Base-by-base conservation (phyloP, 30 jellyfish, hydroid and myxozoan genomes). In the Aurelia aurita region DNA sequence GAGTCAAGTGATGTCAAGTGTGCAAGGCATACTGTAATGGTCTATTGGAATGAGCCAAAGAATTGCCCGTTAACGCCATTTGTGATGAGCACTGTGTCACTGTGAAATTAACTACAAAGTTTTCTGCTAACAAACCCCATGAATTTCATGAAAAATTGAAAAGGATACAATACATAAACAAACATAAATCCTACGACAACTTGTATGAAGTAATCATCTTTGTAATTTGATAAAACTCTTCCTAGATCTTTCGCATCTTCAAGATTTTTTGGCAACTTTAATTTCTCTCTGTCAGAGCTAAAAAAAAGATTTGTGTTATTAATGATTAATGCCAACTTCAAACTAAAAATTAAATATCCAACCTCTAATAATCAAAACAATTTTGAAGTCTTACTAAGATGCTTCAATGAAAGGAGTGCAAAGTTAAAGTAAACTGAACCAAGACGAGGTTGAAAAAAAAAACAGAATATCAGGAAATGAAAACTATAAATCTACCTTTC, bases 161-260 rank as follows among this genome's bases (percentile, higher is more conserved):
- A 82, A 82, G 92, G 95, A 85, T 85, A 85, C 95, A 91, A 91
- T 23, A 91, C 73, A 62, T 91, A 91, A 0, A 92, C 86, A 13
- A 86, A 73, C 65, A 83, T 76, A 54, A 76, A 91, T 11, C 97
- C 96, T 25, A 82, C 19, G 26, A 86, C 70, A 22, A 91, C 96
- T 39, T 91, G 90, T 34, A 61, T 11, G 64, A 58, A 91, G 65
- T 72, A 91, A 66, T 91, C 96, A 62, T 91, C 98, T 39, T 78
- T 91, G 60, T 91, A 91, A 25, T 62, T 74, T 59, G 98, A 91
- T 34, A 91, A 71, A 19, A 91, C 90, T 47, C 90, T 60, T 0
- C 98, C 98, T 49, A 91, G 78, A 51, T 76, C 98, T 74, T 91
- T 85, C 7, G 98, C 98, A 85, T 91, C 96, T 44, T 77, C 98